These are phyloP conservation scores for Drosophila grimshawi DNA, from an alignment of 1,140 invertebrate genomes.

Conservation along the genomic window DNA sequence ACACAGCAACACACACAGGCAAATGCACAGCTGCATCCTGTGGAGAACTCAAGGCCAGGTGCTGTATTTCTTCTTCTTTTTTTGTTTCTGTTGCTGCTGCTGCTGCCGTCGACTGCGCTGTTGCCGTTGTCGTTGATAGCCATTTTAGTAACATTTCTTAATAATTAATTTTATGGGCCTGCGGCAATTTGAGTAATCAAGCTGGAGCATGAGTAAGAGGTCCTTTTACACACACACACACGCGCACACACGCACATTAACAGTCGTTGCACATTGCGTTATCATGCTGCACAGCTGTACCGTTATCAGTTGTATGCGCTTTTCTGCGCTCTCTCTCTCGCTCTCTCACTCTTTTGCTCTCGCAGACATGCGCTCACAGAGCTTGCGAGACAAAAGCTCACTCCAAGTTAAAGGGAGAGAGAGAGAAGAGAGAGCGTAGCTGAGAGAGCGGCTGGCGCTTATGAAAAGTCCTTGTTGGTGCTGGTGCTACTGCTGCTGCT, in stretches of 20 bases:
- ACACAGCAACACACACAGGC: conserved; percentile 2
- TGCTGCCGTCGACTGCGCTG: not conserved
- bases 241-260: conserved; percentile 4
- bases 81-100: not conserved
- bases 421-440: conserved; percentile 2
- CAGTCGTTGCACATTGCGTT: conserved; percentile 49
- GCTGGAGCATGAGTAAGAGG: conserved; percentile 23
- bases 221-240: conserved; percentile 3
- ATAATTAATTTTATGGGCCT: conserved; percentile 76
- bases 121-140: conserved; percentile 40
- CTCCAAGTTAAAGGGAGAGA: conserved; percentile 16
- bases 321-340: conserved; percentile 1
- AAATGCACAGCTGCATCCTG: conserved; percentile 35
- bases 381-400: conserved; percentile 52
- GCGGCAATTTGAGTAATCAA: conserved; percentile 64
- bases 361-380: conserved; percentile 53
- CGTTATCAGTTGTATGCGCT: conserved; percentile 64
- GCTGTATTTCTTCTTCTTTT: conserved; percentile 1
- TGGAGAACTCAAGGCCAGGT: conserved; percentile 31
- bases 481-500: conserved; percentile 1
- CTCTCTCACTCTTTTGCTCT: conserved; percentile 2
- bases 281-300: conserved; percentile 73
- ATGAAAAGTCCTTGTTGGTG: conserved; percentile 60
- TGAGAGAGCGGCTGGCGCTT: conserved; percentile 5
- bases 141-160: conserved; percentile 52